A percentile compares a stretch with the other conserved stretches of the same genome.
Evolutionary conservation across 2,888 invertebrate genomes (phyloP).

Genomic region (Hipparchia sbordonii): DNA sequence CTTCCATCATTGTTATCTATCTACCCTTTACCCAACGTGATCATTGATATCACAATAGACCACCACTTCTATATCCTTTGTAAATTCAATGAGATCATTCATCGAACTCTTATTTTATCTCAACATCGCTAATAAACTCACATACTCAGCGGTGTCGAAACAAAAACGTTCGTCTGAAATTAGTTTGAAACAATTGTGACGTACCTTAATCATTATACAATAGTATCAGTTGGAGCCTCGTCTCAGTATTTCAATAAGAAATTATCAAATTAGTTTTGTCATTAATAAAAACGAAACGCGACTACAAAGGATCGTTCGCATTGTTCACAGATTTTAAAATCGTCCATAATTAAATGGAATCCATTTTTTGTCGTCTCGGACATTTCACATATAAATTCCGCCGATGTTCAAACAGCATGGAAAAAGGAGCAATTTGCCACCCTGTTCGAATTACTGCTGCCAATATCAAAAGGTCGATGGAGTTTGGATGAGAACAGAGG

Average conservation of each 20-base stretch:
- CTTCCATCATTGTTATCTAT: no score
- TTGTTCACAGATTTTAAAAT: constrained; percentile 83
- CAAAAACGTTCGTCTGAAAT: constrained; percentile 19
- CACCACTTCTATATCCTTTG: no score
- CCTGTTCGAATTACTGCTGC: constrained; percentile 59
- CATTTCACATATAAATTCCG: constrained; percentile 78
- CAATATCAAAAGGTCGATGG: constrained; percentile 59
- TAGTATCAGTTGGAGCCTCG: constrained; percentile 50
- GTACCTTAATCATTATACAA: constrained; percentile 40
- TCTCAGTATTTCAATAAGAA: constrained; percentile 68
- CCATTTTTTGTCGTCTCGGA: constrained; percentile 63
- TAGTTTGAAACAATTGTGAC: constrained; percentile 12
- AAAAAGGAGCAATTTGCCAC: constrained; percentile 76
- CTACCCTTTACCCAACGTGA: no score
- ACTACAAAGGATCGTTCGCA: constrained; percentile 75
- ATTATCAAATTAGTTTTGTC: constrained; percentile 79
- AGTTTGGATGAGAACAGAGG: constrained; percentile 39
- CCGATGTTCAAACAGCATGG: constrained; percentile 55
- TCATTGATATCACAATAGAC: no score
- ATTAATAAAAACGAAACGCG: constrained; percentile 62
- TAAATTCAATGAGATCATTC: no score
- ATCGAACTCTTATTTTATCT: neutral
- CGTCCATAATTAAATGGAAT: constrained; percentile 82
- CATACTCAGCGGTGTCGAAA: neutral
- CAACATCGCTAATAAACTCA: neutral